Evolutionary conservation across 2,797 vertebrate genomes (phyloP), one percentile per base, ranked within the genome.

Genomic region (Mormyrus hasselquistii): DNA sequence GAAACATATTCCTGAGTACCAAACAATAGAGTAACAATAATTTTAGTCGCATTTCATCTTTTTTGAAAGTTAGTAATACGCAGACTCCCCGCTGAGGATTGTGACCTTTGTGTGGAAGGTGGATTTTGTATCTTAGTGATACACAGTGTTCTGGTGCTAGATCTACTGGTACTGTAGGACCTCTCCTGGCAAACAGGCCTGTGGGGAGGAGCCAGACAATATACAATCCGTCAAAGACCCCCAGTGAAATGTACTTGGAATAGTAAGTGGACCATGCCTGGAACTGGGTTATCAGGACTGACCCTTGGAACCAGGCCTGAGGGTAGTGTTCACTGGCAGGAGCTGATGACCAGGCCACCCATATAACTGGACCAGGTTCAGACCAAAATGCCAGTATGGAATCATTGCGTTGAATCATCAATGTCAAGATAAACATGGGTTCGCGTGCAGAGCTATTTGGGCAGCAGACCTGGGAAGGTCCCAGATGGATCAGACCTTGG

Each of bases 1-100:
- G 22, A 53, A 85, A 85, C 83, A 25, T 29, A 25, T 53, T 10
- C n/a, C n/a, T 52, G 83, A 52, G n/a, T 85, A 49, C 52, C 49
- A 29, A 85, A 79, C n/a, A 85, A 53, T 1, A 85, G 0, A 87
- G 25, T 65, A 69, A 86, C 62, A 89, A 57, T 52, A 19, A 84
- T 47, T 79, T 79, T 41, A 89, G 95, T 94, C 94, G 94, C 91
- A 92, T 94, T 44, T 79, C 14, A 44, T 44, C 38, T 79, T 79
- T 79, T 79, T 79, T 79, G 16, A 79, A 79, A 79, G 38, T 79
- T 79, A 3, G 14, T n/a, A 79, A 41, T 44, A 41, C 0, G 16
- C 73, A 79, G 38, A 79, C 73, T 8, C 2, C 73, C 34, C 38
- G 2, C 38, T 41, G 38, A 44, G 38, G 34, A 79, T 9, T 41